Evolutionary conservation across 2,888 invertebrate species (phyloP), one percentile per base, ranked within the genome.

Genomic region (Bimastos eiseni): DNA sequence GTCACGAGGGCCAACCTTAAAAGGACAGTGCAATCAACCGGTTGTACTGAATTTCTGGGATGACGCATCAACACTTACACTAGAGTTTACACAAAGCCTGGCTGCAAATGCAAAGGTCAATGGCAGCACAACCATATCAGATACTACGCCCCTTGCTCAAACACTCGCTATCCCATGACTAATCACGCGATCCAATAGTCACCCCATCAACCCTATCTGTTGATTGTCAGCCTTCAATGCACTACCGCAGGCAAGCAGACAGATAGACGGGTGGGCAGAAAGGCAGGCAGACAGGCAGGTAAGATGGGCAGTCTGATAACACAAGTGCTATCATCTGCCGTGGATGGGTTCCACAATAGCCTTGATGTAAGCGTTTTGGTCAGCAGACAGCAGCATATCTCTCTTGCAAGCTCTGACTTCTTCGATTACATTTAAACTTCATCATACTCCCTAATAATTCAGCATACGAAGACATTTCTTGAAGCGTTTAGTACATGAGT

Each of bases 51-150:
- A 24, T 49, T 49, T 49, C 49, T 49, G 49, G 30, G 70, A 70
- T 70, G 70, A 70, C 70, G 13, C 70, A 70, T 6, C 70, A 30
- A 17, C 70, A 70, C 70, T 49, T 70, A 70, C 30, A n/a, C 70
- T 70, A n/a, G 30, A 49, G 49, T 49, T 49, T 49, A 49, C 49
- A 49, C 49, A 49, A 49, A 49, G 49, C 30, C 70, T 13, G n/a
- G n/a, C 70, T n/a, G 70, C 70, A 70, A 70, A 70, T n/a, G 70
- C 70, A 70, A 70, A 70, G 70, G 70, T 70, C 70, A 70, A 70
- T 24, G 24, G 24, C 30, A 70, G 70, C n/a, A 70, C 30, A 70
- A 70, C 70, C 70, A 41, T 6, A 41, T 41, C 8, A 15, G 8
- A 70, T 11, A n/a, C 70, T 70, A 70, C 70, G 70, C 70, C 70